These are phyloP conservation scores for Triops longicaudatus DNA, from an alignment of 1,140 invertebrate genomes.

Conservation along the genomic window DNA sequence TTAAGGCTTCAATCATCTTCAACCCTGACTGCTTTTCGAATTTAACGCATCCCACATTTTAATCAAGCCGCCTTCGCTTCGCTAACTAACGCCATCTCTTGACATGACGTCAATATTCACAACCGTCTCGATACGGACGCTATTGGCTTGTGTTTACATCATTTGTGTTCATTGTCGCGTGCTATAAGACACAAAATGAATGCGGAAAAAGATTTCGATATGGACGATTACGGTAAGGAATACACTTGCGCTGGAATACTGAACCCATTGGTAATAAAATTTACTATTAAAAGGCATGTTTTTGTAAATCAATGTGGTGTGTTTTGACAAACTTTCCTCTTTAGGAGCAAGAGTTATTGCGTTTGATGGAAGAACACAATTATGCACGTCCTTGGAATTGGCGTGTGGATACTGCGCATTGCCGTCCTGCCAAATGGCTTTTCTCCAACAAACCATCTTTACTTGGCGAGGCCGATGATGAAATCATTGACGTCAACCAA, in stretches of 20 bases:
- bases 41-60: too few species aligned
- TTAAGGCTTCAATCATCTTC: too few species aligned
- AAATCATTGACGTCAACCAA: constrained; percentile 23
- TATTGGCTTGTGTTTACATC: background rate
- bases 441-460: constrained; percentile 41
- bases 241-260: background rate
- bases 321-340: too few species aligned
- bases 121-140: too few species aligned
- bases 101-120: too few species aligned
- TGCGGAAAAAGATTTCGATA: background rate
- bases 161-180: background rate
- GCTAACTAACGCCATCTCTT: too few species aligned
- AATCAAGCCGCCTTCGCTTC: too few species aligned
- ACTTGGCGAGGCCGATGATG: constrained; percentile 13
- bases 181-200: background rate
- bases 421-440: constrained; percentile 47
- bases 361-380: constrained; percentile 51
- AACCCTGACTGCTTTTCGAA: too few species aligned
- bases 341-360: constrained; percentile 38
- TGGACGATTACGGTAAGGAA: background rate
- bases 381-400: constrained; percentile 62
- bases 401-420: constrained; percentile 55
- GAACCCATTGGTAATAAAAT: background rate
- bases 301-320: too few species aligned
- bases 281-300: too few species aligned